Percentiles rank a stretch among this genome's conserved stretches.
phyloP scores from a whole-genome alignment of 2,888 invertebrate genomes.

The Drosophila cognata region DNA sequence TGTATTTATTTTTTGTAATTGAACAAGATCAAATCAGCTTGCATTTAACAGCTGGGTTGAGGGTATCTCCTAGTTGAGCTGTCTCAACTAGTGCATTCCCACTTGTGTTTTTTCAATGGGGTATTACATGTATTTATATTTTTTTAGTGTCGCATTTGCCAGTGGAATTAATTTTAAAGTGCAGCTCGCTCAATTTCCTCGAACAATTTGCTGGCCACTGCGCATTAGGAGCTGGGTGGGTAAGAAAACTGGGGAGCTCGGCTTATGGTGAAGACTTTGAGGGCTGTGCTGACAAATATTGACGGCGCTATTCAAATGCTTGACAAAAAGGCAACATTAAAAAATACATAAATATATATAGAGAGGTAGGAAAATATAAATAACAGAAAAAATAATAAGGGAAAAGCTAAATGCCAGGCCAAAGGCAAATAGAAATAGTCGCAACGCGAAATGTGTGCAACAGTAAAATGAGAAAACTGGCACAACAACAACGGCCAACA shows the following conservation, averaged over 20 bases:
- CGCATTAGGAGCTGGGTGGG: constrained; percentile 36
- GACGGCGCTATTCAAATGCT: constrained; percentile 65
- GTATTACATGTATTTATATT: constrained; percentile 72
- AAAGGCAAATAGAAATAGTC: constrained; percentile 50
- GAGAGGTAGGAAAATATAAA: background rate
- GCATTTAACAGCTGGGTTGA: background rate
- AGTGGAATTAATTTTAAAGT: constrained; percentile 58
- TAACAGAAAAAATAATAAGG: constrained; percentile 41
- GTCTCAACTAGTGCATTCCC: background rate
- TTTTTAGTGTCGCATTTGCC: constrained; percentile 51
- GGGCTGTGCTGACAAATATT: constrained; percentile 65
- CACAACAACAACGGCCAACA: constrained; percentile 34
- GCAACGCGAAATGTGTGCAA: constrained; percentile 50
- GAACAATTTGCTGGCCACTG: constrained; percentile 64
- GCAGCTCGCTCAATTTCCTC: constrained; percentile 74
- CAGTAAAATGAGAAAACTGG: constrained; percentile 43
- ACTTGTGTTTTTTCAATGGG: constrained; percentile 7
- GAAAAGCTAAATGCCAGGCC: constrained; percentile 36
- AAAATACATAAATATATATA: background rate
- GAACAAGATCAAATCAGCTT: background rate
- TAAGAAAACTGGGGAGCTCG: constrained; percentile 6
- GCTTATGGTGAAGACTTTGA: constrained; percentile 34
- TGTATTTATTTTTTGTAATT: background rate
- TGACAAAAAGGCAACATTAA: constrained; percentile 41
- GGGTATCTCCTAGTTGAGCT: background rate